A percentile compares a stretch with the other conserved stretches of the same genome.
Conservation (phyloP, 2,888 invertebrate species). For the Cancer borealis region DNA sequence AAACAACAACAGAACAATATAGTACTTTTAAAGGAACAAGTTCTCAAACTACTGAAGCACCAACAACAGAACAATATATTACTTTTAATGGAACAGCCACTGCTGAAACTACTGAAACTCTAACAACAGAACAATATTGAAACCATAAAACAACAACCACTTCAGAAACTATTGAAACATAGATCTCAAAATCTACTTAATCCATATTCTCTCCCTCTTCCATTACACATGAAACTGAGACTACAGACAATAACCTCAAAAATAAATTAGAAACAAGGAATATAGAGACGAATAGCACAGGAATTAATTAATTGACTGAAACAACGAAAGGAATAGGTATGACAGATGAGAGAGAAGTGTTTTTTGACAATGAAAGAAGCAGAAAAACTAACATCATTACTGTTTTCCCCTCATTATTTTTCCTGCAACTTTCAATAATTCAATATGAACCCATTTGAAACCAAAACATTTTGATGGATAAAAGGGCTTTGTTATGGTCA, state of each 20-base stretch:
- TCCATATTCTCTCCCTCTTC: neutral
- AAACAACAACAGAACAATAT: neutral
- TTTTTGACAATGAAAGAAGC: neutral
- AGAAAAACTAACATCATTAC: neutral
- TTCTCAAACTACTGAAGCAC: neutral
- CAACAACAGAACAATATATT: neutral
- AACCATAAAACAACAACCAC: neutral
- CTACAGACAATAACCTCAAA: neutral
- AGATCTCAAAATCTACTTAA: neutral
- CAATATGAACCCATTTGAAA: no score
- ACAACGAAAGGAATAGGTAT: neutral
- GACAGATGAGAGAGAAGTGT: neutral
- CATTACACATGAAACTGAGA: neutral
- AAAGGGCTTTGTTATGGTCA: no score
- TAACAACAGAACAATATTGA: neutral
- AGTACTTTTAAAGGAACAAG: neutral
- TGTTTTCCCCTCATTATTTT: neutral
- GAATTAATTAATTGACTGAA: neutral
- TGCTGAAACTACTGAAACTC: neutral
- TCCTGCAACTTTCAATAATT: neutral
- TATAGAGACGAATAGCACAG: neutral
- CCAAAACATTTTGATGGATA: no score
- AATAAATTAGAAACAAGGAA: neutral
- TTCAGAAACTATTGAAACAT: neutral
- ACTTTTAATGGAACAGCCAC: neutral